phyloP scores from a whole-genome alignment of 53 echinoderm and acorn worm genomes.

The Patiria pectinifera region DNA sequence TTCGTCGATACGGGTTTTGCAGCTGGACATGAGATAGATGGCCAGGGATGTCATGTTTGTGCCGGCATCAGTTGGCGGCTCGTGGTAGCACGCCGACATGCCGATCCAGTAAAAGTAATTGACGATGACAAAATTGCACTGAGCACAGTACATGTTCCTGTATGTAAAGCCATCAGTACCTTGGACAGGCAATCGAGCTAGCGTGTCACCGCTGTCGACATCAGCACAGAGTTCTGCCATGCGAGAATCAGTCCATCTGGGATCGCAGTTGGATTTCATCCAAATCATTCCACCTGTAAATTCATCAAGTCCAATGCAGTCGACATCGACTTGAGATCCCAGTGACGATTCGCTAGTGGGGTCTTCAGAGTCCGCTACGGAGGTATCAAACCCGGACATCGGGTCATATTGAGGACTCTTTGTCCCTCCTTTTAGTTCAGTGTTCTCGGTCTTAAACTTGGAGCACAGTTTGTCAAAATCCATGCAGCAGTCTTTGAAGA shows the following conservation, averaged over 20 bases:
- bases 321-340: conserved; percentile 38
- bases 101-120: conserved; percentile 76
- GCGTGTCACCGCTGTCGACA: conserved; percentile 65
- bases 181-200: conserved; percentile 80
- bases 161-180: conserved; percentile 82
- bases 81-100: conserved; percentile 71
- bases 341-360: neutral
- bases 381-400: neutral
- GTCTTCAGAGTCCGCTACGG: too few relatives aligned
- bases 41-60: conserved; percentile 74
- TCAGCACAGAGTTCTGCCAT: conserved; percentile 64
- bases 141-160: conserved; percentile 90
- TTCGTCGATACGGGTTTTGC: conserved; percentile 74
- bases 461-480: conserved; percentile 70
- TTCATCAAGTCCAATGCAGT: conserved; percentile 75
- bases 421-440: neutral
- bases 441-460: neutral
- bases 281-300: conserved; percentile 72
- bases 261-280: conserved; percentile 69
- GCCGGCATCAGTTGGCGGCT: conserved; percentile 53
- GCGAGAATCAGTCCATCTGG: conserved; percentile 63
- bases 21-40: conserved; percentile 66
- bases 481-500: conserved; percentile 84
- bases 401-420: too few relatives aligned
- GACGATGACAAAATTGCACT: conserved; percentile 74